Evolutionary conservation across 2,797 vertebrate species (phyloP).

Genomic region (Myripristis murdjan): DNA sequence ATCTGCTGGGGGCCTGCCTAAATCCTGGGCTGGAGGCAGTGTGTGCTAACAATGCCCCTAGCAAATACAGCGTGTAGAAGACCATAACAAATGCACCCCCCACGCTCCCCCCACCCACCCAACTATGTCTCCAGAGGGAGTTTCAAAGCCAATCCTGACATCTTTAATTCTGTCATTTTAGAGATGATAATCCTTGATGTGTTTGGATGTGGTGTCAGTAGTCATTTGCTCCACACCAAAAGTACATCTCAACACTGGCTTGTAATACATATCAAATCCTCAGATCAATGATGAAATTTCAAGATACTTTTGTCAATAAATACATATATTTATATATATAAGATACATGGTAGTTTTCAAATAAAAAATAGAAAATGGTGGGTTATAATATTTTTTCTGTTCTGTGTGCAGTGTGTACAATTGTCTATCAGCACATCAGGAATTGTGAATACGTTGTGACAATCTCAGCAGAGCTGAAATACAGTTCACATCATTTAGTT

Average conservation of each 20-base stretch:
- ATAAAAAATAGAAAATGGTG: constrained; percentile 5
- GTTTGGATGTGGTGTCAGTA: constrained; percentile 77
- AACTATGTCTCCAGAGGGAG: constrained; percentile 66
- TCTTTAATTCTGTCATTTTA: constrained; percentile 85
- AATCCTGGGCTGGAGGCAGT: constrained; percentile 92
- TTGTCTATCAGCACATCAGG: constrained; percentile 14
- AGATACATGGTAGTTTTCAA: background rate
- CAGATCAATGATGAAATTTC: constrained; percentile 34
- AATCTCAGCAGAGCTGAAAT: constrained; percentile 54
- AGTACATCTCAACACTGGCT: constrained; percentile 75
- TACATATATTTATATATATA: background rate
- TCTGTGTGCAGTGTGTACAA: background rate
- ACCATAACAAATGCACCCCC: constrained; percentile 80
- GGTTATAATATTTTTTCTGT: constrained; percentile 8
- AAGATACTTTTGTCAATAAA: constrained; percentile 14
- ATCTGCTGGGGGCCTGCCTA: constrained; percentile 90
- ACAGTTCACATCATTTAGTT: constrained; percentile 67
- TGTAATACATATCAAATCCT: constrained; percentile 20
- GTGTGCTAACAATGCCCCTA: constrained; percentile 94
- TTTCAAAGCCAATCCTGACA: constrained; percentile 82
- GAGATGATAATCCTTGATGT: constrained; percentile 89
- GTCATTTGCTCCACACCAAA: constrained; percentile 72
- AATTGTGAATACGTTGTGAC: constrained; percentile 4
- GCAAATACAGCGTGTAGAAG: constrained; percentile 91
- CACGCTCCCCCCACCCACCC: constrained; percentile 60